These are phyloP conservation scores for Tribolium castaneum DNA, from an alignment of 1,140 invertebrate species.

Conservation along the genomic window DNA sequence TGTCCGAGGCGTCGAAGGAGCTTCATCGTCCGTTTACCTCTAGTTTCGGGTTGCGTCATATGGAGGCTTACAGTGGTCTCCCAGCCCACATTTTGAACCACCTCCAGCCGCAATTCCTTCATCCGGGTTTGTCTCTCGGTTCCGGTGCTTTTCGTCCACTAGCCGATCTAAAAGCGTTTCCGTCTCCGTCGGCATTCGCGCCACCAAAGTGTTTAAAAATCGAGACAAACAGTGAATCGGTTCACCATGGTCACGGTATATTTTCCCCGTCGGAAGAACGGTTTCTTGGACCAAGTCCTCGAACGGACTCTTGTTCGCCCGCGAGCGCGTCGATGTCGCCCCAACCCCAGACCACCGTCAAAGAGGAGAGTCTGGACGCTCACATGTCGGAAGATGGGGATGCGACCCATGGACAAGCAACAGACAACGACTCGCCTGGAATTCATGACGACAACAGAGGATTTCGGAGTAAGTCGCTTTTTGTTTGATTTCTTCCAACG, in stretches of 20 bases:
- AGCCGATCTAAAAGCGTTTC: conserved; percentile 66
- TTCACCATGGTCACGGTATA: conserved; percentile 59
- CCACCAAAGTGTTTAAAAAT: conserved; percentile 67
- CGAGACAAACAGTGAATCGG: conserved; percentile 60
- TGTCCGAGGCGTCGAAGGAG: conserved; percentile 62
- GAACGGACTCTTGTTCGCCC: conserved; percentile 65
- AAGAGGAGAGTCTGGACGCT: conserved; percentile 64
- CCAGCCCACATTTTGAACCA: conserved; percentile 68
- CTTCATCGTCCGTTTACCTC: conserved; percentile 64
- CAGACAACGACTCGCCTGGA: conserved; percentile 66
- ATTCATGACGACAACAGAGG: conserved; percentile 66
- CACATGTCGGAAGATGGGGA: conserved; percentile 67
- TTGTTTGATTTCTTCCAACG: conserved; percentile 9
- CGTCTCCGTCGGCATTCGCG: conserved; percentile 66
- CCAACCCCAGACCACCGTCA: conserved; percentile 59
- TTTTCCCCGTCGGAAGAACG: conserved; percentile 62
- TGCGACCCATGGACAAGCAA: conserved; percentile 61
- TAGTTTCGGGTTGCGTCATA: conserved; percentile 67
- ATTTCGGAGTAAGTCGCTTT: conserved; percentile 65
- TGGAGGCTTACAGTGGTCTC: conserved; percentile 68
- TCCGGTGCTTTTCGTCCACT: conserved; percentile 61
- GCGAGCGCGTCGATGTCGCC: conserved; percentile 66
- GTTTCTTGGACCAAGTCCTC: conserved; percentile 62
- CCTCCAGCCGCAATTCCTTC: conserved; percentile 67
- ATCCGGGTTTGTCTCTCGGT: conserved; percentile 62